A percentile compares a stretch with the other conserved stretches of the same genome.
phyloP scores from a whole-genome alignment of 2,888 invertebrate genomes.

The Ornithoptera alexandrae region DNA sequence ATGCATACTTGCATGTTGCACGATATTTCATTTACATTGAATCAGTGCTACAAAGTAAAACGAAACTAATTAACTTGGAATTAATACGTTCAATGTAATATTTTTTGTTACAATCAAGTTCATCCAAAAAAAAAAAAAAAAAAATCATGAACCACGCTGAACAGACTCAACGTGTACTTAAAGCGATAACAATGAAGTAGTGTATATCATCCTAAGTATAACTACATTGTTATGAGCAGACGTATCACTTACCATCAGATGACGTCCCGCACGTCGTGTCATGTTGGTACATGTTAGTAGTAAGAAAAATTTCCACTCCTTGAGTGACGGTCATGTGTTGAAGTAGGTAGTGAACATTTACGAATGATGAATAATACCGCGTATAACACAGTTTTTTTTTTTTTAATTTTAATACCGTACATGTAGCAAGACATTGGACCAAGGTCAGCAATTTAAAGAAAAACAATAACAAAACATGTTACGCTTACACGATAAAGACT shows the following conservation, averaged over 20 bases:
- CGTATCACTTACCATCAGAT: too few relatives aligned
- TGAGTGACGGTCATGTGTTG: too few relatives aligned
- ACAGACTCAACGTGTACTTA: too few relatives aligned
- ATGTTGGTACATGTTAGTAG: too few relatives aligned
- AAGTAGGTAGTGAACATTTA: neutral
- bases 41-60: neutral
- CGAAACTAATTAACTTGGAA: neutral
- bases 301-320: too few relatives aligned
- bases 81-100: neutral
- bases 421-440: neutral
- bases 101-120: too few relatives aligned
- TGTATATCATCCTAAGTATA: too few relatives aligned
- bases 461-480: neutral
- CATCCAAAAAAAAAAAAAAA: too few relatives aligned
- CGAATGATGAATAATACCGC: neutral
- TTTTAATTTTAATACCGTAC: neutral
- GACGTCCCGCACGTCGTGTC: too few relatives aligned
- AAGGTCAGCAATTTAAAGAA: neutral
- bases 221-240: too few relatives aligned
- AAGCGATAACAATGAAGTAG: too few relatives aligned
- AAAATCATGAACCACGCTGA: too few relatives aligned
- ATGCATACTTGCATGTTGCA: neutral
- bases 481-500: neutral
- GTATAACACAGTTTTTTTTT: neutral
- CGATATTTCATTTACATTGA: neutral